These are phyloP conservation scores for Spilosoma lubricipeda DNA, from an alignment of 2,888 invertebrate species.

Conservation along the genomic window DNA sequence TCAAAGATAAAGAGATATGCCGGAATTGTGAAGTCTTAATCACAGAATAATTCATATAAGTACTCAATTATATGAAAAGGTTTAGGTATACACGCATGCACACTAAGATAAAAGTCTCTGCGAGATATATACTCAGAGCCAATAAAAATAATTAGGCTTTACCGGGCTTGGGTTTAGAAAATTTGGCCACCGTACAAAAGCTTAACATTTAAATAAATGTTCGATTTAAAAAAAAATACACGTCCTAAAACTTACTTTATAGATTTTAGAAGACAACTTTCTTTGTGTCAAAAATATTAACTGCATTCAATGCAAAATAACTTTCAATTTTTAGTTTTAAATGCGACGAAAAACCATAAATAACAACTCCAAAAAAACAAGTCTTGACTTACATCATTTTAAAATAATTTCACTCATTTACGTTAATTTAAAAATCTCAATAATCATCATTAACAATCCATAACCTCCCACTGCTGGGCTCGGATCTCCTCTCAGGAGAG, in stretches of 20 bases:
- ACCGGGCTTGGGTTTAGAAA: neutral
- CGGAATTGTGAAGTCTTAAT: neutral
- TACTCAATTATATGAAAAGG: too few species aligned
- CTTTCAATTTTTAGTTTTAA: slow-evolving; percentile 21
- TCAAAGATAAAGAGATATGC: neutral
- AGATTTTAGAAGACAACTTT: slow-evolving; percentile 2
- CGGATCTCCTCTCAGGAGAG: too few species aligned
- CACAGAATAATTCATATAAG: neutral
- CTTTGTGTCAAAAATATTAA: slow-evolving; percentile 6
- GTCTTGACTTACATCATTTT: too few species aligned
- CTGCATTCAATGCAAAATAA: slow-evolving; percentile 15
- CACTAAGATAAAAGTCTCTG: neutral
- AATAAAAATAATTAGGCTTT: neutral
- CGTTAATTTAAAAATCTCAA: too few species aligned
- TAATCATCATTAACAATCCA: too few species aligned
- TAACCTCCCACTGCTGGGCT: too few species aligned
- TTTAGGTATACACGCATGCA: neutral
- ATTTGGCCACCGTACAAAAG: neutral
- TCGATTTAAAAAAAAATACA: neutral
- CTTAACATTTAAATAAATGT: neutral
- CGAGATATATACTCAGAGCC: neutral
- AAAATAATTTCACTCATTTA: too few species aligned
- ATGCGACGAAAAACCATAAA: slow-evolving; percentile 5
- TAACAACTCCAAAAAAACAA: slow-evolving; percentile 10
- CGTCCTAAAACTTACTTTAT: neutral